phyloP scores from a whole-genome alignment of 2,888 invertebrate species.

The Dasypogon diadema region DNA sequence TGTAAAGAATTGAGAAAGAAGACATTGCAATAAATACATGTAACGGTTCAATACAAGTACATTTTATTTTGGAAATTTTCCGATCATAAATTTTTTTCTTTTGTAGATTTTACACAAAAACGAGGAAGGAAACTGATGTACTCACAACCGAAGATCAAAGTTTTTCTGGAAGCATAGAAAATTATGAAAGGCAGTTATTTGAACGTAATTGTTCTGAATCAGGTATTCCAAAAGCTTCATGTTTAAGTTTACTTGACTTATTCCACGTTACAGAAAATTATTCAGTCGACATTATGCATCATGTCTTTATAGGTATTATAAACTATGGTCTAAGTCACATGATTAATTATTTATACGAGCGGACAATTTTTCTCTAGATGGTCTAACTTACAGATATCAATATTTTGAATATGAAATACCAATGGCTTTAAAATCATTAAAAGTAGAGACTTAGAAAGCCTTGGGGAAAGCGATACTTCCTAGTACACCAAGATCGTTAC shows the following conservation, averaged over 20 bases:
- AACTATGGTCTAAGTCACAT: slow-evolving; percentile 55
- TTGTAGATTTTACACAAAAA: slow-evolving; percentile 55
- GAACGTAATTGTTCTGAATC: slow-evolving; percentile 45
- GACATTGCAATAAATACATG: slow-evolving; percentile 4
- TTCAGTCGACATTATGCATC: slow-evolving; percentile 58
- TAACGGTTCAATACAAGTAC: slow-evolving; percentile 1
- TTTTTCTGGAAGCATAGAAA: slow-evolving; percentile 40
- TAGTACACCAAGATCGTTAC: too few relatives aligned
- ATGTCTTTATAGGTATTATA: slow-evolving; percentile 58
- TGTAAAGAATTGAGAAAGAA: slow-evolving; percentile 36
- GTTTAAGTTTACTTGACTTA: slow-evolving; percentile 48
- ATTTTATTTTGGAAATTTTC: slow-evolving; percentile 54
- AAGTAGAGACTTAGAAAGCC: too few relatives aligned
- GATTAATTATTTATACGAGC: slow-evolving; percentile 54
- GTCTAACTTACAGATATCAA: slow-evolving; percentile 53
- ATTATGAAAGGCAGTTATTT: slow-evolving; percentile 54
- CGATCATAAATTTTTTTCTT: slow-evolving; percentile 54
- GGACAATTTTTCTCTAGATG: slow-evolving; percentile 54
- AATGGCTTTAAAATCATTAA: too few relatives aligned
- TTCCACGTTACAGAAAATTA: slow-evolving; percentile 58
- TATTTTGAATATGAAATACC: slow-evolving; percentile 42
- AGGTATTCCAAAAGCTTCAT: slow-evolving; percentile 52
- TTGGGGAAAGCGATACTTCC: too few relatives aligned
- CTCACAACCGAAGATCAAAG: not conserved
- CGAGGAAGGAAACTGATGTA: slow-evolving; percentile 51